Conservation (phyloP, 2,113 vertebrate species). For the Brachypodius melanocephalos region DNA sequence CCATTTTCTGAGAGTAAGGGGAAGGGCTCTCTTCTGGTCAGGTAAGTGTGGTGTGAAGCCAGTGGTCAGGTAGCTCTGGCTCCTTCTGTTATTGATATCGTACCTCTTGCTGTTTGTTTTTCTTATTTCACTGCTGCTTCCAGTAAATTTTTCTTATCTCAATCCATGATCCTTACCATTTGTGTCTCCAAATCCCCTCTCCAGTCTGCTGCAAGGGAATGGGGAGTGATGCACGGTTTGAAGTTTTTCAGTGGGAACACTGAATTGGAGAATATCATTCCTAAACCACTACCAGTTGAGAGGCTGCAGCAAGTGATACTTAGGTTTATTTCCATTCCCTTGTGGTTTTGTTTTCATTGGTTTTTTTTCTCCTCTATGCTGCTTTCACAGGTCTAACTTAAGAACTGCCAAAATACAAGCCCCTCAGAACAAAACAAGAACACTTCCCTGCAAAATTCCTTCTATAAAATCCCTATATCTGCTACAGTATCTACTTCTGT, state of each 20-base stretch:
- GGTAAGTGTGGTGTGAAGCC: not conserved
- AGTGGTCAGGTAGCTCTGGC: rapidly evolving
- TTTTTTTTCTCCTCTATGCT: not conserved
- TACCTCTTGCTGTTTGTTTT: not conserved
- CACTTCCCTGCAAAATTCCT: not conserved
- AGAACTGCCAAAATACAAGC: not conserved
- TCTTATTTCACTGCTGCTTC: not conserved
- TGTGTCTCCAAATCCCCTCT: not conserved
- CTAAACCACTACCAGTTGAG: not conserved
- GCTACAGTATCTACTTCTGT: not conserved
- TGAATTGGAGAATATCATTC: not conserved
- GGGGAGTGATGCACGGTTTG: not conserved
- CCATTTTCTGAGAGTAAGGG: not conserved
- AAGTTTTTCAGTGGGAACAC: not conserved
- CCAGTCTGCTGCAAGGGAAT: not conserved
- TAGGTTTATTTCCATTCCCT: not conserved
- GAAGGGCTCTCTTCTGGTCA: not conserved
- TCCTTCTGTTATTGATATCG: not conserved
- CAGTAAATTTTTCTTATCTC: not conserved
- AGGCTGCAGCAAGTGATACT: not conserved
- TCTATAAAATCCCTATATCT: not conserved
- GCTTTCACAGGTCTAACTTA: not conserved
- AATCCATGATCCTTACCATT: not conserved
- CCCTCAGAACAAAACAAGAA: not conserved
- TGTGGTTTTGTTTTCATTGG: not conserved